Conservation (phyloP, 1,140 invertebrate species). For the Drosophila teissieri region DNA sequence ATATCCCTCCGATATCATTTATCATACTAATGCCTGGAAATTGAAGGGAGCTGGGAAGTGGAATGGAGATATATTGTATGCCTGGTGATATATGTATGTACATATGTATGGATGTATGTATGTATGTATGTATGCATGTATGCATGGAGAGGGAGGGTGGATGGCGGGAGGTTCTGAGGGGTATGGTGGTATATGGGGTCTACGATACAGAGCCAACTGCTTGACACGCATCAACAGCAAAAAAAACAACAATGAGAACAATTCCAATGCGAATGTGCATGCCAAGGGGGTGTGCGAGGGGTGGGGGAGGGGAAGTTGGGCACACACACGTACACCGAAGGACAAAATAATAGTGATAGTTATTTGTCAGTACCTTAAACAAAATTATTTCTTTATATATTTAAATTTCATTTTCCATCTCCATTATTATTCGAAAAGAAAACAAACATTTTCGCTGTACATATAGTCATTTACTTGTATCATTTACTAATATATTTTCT, state of each 20-base stretch:
- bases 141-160: neutral
- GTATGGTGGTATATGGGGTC: neutral
- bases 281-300: neutral
- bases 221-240: constrained; percentile 30
- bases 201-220: constrained; percentile 9
- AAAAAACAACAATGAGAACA: constrained; percentile 21
- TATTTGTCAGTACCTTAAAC: too few relatives aligned
- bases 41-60: constrained; percentile 37
- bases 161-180: neutral
- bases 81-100: neutral
- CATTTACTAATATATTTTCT: too few relatives aligned
- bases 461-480: too few relatives aligned
- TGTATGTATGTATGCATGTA: neutral
- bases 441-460: too few relatives aligned
- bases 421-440: neutral
- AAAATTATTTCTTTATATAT: neutral
- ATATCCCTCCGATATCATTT: constrained; percentile 55
- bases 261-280: constrained; percentile 5
- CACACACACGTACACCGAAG: constrained; percentile 1
- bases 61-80: constrained; percentile 3
- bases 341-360: constrained; percentile 14
- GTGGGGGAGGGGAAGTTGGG: neutral
- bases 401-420: neutral
- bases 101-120: neutral
- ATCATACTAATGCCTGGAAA: constrained; percentile 66